phyloP scores from a whole-genome alignment of 2,113 vertebrate genomes.

The Okapia johnstoni region DNA sequence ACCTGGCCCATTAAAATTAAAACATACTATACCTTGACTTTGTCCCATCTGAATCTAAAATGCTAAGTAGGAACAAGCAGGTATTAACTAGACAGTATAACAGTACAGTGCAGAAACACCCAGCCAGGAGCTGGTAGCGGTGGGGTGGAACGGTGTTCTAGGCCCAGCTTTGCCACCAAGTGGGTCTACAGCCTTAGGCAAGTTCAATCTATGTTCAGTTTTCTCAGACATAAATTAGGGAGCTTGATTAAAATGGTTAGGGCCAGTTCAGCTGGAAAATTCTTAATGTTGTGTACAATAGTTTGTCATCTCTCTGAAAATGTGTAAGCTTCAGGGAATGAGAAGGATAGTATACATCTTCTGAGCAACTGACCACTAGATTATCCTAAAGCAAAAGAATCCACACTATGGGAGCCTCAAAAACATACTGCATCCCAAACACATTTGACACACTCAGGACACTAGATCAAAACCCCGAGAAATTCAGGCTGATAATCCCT shows the following conservation, averaged over 20 bases:
- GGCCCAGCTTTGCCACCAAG: not conserved
- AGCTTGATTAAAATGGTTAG: not conserved
- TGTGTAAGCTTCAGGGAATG: not conserved
- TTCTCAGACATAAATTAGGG: not conserved
- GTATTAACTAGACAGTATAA: not conserved
- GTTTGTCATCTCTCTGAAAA: not conserved
- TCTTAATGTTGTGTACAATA: not conserved
- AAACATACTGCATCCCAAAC: not conserved
- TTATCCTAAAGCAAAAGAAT: not conserved
- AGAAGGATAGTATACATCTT: not conserved
- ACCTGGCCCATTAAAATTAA: not conserved
- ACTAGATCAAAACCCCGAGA: not conserved
- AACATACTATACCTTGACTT: not conserved
- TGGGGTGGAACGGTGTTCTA: not conserved
- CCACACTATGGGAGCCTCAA: not conserved
- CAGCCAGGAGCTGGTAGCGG: not conserved
- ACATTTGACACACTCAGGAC: not conserved
- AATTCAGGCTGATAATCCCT: not conserved
- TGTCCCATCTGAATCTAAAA: not conserved
- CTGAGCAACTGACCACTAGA: not conserved
- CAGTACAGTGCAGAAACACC: no score
- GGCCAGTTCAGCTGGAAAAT: not conserved
- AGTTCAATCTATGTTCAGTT: not conserved
- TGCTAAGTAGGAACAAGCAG: not conserved
- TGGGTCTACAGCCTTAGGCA: not conserved